Evolutionary conservation across 2,113 vertebrate species (phyloP).

Genomic region (Megaceryle torquata): DNA sequence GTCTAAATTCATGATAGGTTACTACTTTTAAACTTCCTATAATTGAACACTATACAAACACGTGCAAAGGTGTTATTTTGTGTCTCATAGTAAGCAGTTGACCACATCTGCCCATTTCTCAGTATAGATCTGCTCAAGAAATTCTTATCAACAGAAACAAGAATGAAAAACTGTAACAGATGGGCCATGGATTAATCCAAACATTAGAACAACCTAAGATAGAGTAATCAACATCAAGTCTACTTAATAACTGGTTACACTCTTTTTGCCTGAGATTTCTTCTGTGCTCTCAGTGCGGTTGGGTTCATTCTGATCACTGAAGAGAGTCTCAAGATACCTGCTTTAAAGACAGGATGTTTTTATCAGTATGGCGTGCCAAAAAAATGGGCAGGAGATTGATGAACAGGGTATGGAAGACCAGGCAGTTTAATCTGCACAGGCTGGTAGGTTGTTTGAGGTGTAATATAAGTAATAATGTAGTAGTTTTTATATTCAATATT

Average conservation of each 20-base stretch:
- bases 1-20: not conserved
- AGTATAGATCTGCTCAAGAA: not conserved
- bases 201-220: not conserved
- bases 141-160: not conserved
- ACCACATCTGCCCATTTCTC: not conserved
- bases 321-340: not conserved
- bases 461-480: not conserved
- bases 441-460: conserved; percentile 76
- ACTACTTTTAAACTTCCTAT: not conserved
- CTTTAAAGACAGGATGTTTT: conserved; percentile 72
- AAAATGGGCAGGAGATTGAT: conserved; percentile 83
- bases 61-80: not conserved
- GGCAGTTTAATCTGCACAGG: conserved; percentile 71
- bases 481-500: not conserved
- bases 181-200: conserved; percentile 51
- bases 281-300: not conserved
- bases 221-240: conserved; percentile 16
- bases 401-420: conserved; percentile 79
- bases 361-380: conserved; percentile 81
- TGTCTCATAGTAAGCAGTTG: not conserved
- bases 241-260: not conserved
- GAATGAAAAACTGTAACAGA: conserved; percentile 42
- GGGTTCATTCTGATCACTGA: not conserved
- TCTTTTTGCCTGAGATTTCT: not conserved
- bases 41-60: not conserved